Evolutionary conservation across 2,797 vertebrate species (phyloP).

Genomic region (Labroides dimidiatus): DNA sequence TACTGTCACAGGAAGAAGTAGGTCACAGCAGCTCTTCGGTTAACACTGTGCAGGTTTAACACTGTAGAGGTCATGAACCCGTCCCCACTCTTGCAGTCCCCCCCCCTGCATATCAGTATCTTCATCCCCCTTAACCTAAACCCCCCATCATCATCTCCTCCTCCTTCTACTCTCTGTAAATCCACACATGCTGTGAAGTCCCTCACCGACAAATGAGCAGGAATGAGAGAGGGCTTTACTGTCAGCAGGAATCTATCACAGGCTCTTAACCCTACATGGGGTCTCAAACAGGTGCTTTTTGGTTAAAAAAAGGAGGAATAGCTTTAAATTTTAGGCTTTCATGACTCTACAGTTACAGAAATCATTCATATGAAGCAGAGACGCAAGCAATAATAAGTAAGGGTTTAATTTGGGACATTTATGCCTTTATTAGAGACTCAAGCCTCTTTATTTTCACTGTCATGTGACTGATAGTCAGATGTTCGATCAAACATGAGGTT

Average conservation of each 20-base stretch:
- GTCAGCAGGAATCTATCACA: slow-evolving; percentile 61
- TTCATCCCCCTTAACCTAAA: slow-evolving; percentile 54
- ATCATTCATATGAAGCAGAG: neutral
- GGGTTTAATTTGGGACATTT: neutral
- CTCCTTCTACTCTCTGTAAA: slow-evolving; percentile 41
- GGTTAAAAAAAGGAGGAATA: too few species aligned
- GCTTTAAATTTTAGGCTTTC: neutral
- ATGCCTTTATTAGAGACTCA: neutral
- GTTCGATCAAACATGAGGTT: neutral
- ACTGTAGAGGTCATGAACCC: slow-evolving; percentile 51
- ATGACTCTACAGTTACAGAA: too few species aligned
- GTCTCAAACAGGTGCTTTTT: slow-evolving; percentile 22
- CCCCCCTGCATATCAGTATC: slow-evolving; percentile 49
- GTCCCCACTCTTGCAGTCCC: slow-evolving; percentile 53
- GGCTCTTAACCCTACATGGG: slow-evolving; percentile 36
- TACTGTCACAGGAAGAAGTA: slow-evolving; percentile 72
- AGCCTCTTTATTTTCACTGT: neutral
- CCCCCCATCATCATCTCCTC: neutral
- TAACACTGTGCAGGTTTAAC: slow-evolving; percentile 73
- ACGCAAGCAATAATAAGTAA: neutral
- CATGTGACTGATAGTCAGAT: neutral
- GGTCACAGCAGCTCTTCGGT: slow-evolving; percentile 71
- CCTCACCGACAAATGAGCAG: slow-evolving; percentile 42
- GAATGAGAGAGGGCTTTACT: slow-evolving; percentile 43
- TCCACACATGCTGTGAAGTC: slow-evolving; percentile 55